Percentiles rank a stretch among this genome's conserved stretches.
These are phyloP conservation scores for Nemopilema nomurai DNA, from an alignment of 30 jellyfish, hydroid and myxozoan genomes.

Conservation along the genomic window DNA sequence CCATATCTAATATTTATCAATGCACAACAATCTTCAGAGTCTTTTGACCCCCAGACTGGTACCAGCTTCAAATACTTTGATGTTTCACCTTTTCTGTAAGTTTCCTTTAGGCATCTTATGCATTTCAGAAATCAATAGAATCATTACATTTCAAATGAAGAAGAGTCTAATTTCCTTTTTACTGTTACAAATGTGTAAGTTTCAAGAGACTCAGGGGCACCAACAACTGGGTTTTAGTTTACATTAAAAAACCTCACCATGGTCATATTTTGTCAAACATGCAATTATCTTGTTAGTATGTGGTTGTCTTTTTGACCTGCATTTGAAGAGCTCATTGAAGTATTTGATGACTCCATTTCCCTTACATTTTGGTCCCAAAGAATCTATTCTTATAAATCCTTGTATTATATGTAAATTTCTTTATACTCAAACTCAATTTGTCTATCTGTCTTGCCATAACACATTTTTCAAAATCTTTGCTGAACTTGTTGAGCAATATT, in stretches of 20 bases:
- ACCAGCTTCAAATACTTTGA: slow-evolving; percentile 51
- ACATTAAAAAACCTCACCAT: neutral
- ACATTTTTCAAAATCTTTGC: too few relatives aligned
- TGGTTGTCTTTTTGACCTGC: neutral
- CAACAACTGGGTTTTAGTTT: too few relatives aligned
- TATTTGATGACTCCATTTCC: too few relatives aligned
- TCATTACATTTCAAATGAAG: too few relatives aligned
- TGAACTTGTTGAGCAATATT: too few relatives aligned
- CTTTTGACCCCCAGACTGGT: slow-evolving; percentile 74
- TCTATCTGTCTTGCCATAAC: too few relatives aligned
- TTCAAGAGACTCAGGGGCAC: too few relatives aligned
- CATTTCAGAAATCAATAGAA: neutral
- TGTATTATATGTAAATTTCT: too few relatives aligned
- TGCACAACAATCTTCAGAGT: slow-evolving; percentile 60
- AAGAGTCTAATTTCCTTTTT: neutral
- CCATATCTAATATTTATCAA: slow-evolving; percentile 1
- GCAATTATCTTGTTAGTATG: neutral
- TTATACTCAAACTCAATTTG: too few relatives aligned
- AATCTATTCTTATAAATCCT: too few relatives aligned
- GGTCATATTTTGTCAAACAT: neutral
- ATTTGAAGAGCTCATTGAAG: neutral
- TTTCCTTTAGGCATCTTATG: neutral
- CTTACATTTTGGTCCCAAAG: too few relatives aligned
- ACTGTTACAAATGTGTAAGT: too few relatives aligned
- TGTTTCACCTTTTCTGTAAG: slow-evolving; percentile 42